Percentiles rank a stretch among this genome's conserved stretches.
Evolutionary conservation across 2,888 invertebrate species (phyloP).

Genomic region (Timema cristinae): DNA sequence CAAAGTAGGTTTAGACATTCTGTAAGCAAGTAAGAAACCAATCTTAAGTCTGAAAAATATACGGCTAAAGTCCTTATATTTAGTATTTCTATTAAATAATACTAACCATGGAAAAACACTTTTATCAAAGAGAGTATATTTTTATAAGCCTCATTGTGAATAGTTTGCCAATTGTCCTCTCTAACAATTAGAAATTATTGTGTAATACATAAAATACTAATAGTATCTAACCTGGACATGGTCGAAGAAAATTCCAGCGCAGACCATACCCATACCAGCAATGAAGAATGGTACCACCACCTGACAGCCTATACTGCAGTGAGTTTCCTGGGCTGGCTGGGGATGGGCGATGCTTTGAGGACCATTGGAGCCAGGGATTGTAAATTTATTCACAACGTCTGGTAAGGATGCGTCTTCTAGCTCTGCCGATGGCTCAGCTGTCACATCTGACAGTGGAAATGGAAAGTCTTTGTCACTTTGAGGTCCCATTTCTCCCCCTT

Average conservation of each 20-base stretch:
- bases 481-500: slow-evolving; percentile 23
- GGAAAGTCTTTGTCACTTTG: slow-evolving; percentile 15
- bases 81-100: no score
- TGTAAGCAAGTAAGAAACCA: no score
- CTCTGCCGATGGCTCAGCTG: not conserved
- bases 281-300: slow-evolving; percentile 51
- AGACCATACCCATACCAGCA: slow-evolving; percentile 56
- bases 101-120: no score
- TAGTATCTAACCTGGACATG: slow-evolving; percentile 46
- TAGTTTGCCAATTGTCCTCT: no score
- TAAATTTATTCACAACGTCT: slow-evolving; percentile 15
- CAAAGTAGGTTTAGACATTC: no score
- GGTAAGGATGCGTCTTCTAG: slow-evolving; percentile 17
- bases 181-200: no score
- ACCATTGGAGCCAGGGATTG: not conserved
- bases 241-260: slow-evolving; percentile 54
- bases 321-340: slow-evolving; percentile 33
- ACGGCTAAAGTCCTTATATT: no score
- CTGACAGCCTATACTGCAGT: slow-evolving; percentile 41
- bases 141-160: no score
- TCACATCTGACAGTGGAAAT: slow-evolving; percentile 8
- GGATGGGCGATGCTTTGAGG: not conserved
- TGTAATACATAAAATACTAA: not conserved
- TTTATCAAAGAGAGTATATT: no score
- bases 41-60: no score